Percentiles rank a stretch among this genome's conserved stretches.
Evolutionary conservation across 2,113 vertebrate genomes (phyloP).

Genomic region (Labeo catla): DNA sequence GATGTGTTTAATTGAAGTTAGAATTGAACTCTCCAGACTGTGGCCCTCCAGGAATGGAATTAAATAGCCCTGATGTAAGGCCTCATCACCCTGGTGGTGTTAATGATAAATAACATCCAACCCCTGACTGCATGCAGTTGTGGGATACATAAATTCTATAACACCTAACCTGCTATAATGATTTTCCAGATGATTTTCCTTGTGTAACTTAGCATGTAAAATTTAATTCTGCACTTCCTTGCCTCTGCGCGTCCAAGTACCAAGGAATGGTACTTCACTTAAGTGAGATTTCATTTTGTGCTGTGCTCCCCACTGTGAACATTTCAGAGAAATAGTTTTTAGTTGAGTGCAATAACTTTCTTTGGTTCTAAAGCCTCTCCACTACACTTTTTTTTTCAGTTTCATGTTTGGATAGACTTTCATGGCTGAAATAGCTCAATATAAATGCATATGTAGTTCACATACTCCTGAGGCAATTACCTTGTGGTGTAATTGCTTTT

Average conservation of each 20-base stretch:
- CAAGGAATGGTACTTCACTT: not conserved
- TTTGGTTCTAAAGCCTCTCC: not conserved
- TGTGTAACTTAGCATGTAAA: not conserved
- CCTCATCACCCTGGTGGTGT: no score
- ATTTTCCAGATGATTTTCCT: not conserved
- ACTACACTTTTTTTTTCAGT: not conserved
- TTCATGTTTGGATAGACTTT: not conserved
- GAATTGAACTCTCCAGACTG: no score
- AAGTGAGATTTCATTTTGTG: not conserved
- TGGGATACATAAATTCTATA: not conserved
- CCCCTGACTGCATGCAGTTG: not conserved
- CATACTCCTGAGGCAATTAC: not conserved
- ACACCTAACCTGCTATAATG: not conserved
- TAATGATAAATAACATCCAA: no score
- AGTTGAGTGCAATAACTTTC: not conserved
- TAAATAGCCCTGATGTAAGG: not conserved
- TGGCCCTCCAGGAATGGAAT: not conserved
- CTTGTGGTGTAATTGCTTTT: not conserved
- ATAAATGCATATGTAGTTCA: not conserved
- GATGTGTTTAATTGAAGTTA: not conserved
- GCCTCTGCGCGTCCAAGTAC: not conserved
- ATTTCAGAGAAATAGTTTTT: not conserved
- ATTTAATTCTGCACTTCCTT: not conserved
- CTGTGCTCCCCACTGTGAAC: not conserved
- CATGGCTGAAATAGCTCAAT: not conserved